These are phyloP conservation scores for Nomada ferruginata DNA, from an alignment of 2,888 invertebrate species.

Conservation along the genomic window DNA sequence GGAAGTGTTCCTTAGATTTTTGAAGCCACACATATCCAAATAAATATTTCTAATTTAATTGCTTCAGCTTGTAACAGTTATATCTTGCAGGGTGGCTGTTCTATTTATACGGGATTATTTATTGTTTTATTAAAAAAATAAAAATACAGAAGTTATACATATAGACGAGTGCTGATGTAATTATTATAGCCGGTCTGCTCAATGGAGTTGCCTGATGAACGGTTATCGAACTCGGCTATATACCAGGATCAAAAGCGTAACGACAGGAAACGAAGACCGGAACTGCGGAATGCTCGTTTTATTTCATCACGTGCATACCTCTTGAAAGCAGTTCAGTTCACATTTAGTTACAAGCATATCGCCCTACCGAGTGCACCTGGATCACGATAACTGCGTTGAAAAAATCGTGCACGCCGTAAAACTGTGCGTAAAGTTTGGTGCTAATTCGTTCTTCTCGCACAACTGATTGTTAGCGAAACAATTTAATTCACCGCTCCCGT, in stretches of 20 bases:
- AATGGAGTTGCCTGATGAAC: constrained; percentile 53
- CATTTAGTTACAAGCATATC: constrained; percentile 60
- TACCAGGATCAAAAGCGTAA: constrained; percentile 54
- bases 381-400: neutral
- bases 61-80: neutral
- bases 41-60: neutral
- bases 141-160: neutral
- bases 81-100: neutral
- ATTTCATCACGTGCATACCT: constrained; percentile 62
- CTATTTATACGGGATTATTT: neutral
- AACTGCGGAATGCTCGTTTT: constrained; percentile 73
- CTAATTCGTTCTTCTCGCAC: neutral
- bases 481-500: neutral
- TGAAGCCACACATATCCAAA: constrained; percentile 37
- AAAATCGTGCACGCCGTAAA: neutral
- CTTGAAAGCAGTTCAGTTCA: constrained; percentile 72
- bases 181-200: constrained; percentile 40
- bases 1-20: constrained; percentile 61
- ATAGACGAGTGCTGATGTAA: neutral
- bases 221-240: constrained; percentile 63
- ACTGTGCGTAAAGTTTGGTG: neutral
- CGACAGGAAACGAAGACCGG: constrained; percentile 77
- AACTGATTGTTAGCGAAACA: neutral
- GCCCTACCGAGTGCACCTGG: constrained; percentile 20
- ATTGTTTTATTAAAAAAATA: neutral